A percentile compares a stretch with the other conserved stretches of the same genome.
phyloP scores from a whole-genome alignment of 2,888 invertebrate species.

The Clepsis dumicolana region DNA sequence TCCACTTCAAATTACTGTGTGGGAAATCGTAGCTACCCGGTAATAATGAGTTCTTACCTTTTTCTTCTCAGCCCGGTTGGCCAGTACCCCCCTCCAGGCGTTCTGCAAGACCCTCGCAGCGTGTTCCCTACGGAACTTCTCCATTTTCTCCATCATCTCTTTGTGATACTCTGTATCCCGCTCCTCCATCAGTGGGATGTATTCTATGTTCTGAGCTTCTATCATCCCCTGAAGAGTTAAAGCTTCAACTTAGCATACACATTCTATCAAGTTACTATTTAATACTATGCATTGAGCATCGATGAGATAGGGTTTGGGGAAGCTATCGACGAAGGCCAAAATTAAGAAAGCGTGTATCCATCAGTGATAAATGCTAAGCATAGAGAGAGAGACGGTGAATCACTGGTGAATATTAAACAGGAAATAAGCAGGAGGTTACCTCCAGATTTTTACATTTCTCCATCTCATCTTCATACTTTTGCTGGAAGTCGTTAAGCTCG shows the following conservation, averaged over 20 bases:
- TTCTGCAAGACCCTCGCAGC: slow-evolving; percentile 76
- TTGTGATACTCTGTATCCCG: slow-evolving; percentile 84
- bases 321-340: too few species aligned
- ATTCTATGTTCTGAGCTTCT: slow-evolving; percentile 84
- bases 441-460: slow-evolving; percentile 74
- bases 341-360: too few species aligned
- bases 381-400: too few species aligned
- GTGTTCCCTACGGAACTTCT: slow-evolving; percentile 72
- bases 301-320: too few species aligned
- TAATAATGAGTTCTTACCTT: slow-evolving; percentile 62
- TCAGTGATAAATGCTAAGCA: too few species aligned
- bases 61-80: slow-evolving; percentile 75
- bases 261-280: too few species aligned
- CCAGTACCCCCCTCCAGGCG: slow-evolving; percentile 74
- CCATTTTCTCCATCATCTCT: slow-evolving; percentile 82
- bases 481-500: slow-evolving; percentile 80
- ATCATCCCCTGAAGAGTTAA: slow-evolving; percentile 65
- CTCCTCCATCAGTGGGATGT: slow-evolving; percentile 85
- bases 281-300: too few species aligned
- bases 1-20: too few species aligned
- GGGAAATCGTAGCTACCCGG: too few species aligned
- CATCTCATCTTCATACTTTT: slow-evolving; percentile 81
- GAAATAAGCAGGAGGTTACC: slow-evolving; percentile 56
- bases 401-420: too few species aligned
- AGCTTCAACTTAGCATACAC: too few species aligned